These are phyloP conservation scores for Drosophila littoralis DNA, from an alignment of 1,140 invertebrate genomes.

Conservation along the genomic window DNA sequence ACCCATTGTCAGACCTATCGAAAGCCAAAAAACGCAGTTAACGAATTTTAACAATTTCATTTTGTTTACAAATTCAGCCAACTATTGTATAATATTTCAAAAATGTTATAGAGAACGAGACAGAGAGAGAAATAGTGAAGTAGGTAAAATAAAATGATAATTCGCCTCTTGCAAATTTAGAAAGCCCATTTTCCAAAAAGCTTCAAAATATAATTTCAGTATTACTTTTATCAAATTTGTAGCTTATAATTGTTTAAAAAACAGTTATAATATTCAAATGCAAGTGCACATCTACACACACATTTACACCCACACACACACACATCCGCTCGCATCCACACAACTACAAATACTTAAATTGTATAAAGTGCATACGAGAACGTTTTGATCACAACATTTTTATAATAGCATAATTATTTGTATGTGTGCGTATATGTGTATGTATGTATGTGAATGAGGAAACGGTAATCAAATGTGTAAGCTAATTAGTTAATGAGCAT, in stretches of 20 bases:
- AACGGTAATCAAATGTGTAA: conserved; percentile 64
- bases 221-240: too few species aligned
- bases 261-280: not conserved
- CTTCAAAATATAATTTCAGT: too few species aligned
- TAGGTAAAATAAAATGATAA: not conserved
- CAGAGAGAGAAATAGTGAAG: not conserved
- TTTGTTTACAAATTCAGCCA: conserved; percentile 22
- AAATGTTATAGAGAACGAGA: not conserved
- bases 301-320: conserved; percentile 3
- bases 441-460: conserved; percentile 13
- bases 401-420: conserved; percentile 37
- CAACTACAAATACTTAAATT: conserved; percentile 41
- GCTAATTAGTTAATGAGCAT: conserved; percentile 36
- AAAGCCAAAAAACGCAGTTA: conserved; percentile 46
- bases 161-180: not conserved
- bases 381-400: conserved; percentile 39
- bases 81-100: conserved; percentile 74
- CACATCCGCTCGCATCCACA: conserved; percentile 18
- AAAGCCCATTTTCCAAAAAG: too few species aligned
- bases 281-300: conserved; percentile 23
- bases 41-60: conserved; percentile 55
- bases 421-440: conserved; percentile 24
- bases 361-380: conserved; percentile 41
- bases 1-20: conserved; percentile 5
- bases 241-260: too few species aligned